Evolutionary conservation across 2,113 vertebrate genomes (phyloP).

Genomic region (Petrocephalus zakoni): DNA sequence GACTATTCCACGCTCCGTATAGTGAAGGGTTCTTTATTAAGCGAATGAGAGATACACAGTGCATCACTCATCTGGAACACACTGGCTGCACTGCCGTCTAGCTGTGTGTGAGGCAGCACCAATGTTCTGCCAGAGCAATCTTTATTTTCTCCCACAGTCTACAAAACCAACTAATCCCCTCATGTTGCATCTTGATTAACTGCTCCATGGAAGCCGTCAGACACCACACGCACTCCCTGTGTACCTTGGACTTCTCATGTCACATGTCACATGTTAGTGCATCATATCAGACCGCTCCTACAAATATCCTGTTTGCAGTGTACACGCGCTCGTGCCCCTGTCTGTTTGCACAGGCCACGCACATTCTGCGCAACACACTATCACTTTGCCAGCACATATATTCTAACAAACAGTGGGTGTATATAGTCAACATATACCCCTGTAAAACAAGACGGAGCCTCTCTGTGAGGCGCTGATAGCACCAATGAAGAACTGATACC

Average conservation of each 20-base stretch:
- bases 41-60: not conserved
- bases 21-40: conserved; percentile 4
- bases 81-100: not conserved
- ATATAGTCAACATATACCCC: not conserved
- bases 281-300: not conserved
- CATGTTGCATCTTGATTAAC: not conserved
- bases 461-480: not conserved
- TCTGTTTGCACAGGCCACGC: not conserved
- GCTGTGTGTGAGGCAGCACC: not conserved
- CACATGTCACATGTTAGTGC: not conserved
- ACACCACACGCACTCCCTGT: not conserved
- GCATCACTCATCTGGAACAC: not conserved
- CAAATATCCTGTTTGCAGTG: not conserved
- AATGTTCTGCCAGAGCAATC: not conserved
- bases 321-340: not conserved
- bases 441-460: not conserved
- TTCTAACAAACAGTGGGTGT: not conserved
- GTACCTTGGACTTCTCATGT: not conserved
- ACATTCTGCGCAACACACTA: not conserved
- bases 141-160: not conserved
- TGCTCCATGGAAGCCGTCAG: not conserved
- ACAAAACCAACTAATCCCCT: not conserved
- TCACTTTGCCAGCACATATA: not conserved
- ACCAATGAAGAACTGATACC: not conserved
- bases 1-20: not conserved